A percentile compares a stretch with the other conserved stretches of the same genome.
Conservation (phyloP, 2,888 invertebrate genomes). For the Platycnemis pennipes region DNA sequence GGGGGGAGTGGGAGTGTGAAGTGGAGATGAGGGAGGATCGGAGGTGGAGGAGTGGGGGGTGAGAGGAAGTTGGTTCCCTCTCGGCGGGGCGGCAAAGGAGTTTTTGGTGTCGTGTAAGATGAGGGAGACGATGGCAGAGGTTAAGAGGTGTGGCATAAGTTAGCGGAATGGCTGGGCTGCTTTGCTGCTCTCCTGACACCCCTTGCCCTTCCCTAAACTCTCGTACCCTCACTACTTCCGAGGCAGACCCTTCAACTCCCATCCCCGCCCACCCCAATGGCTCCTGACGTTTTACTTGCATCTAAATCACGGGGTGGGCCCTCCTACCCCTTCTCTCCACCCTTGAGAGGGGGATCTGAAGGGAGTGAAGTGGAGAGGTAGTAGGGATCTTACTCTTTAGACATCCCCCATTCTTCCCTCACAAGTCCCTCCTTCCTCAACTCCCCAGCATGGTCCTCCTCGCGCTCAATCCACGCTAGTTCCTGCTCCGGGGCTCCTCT, state of each 20-base stretch:
- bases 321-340: background rate
- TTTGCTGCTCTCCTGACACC: background rate
- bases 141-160: constrained; percentile 50
- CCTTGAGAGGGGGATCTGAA: too few relatives aligned
- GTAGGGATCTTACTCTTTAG: background rate
- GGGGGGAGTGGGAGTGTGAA: background rate
- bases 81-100: background rate
- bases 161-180: background rate
- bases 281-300: constrained; percentile 42
- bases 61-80: background rate
- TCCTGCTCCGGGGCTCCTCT: background rate
- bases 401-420: background rate
- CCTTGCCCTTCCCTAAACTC: background rate
- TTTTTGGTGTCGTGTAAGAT: constrained; percentile 36
- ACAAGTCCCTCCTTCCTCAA: background rate
- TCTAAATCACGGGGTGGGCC: constrained; percentile 19
- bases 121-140: constrained; percentile 21
- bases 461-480: background rate
- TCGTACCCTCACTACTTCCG: background rate
- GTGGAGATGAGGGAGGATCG: background rate
- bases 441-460: background rate
- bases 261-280: background rate
- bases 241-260: background rate
- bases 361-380: too few relatives aligned
- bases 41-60: background rate